A percentile compares a stretch with the other conserved stretches of the same genome.
These are phyloP conservation scores for Myripristis murdjan DNA, from an alignment of 2,797 vertebrate genomes.

Conservation along the genomic window DNA sequence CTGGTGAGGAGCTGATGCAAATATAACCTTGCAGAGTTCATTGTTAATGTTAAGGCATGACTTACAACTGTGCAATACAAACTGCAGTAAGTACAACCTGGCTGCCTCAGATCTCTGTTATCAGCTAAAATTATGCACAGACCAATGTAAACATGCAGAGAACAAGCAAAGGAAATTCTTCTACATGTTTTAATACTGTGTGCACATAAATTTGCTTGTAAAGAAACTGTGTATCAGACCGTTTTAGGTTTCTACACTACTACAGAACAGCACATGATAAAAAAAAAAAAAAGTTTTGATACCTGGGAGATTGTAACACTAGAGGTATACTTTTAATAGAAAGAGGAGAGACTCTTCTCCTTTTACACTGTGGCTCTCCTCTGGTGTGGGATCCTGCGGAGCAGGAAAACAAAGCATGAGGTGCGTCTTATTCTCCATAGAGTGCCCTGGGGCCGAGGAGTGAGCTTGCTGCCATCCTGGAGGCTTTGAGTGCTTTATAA, in stretches of 20 bases:
- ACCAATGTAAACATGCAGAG: slow-evolving; percentile 51
- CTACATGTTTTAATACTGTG: slow-evolving; percentile 45
- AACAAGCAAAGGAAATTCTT: slow-evolving; percentile 48
- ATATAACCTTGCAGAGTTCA: neutral
- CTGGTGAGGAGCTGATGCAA: neutral
- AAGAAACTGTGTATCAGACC: neutral
- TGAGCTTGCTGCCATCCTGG: slow-evolving; percentile 87
- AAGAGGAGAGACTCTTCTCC: slow-evolving; percentile 40
- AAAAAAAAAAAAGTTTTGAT: slow-evolving; percentile 18
- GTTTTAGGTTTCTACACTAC: slow-evolving; percentile 10
- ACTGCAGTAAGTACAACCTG: slow-evolving; percentile 26
- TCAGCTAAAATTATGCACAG: slow-evolving; percentile 59
- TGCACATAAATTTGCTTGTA: slow-evolving; percentile 11
- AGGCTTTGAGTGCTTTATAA: slow-evolving; percentile 88
- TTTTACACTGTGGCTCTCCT: slow-evolving; percentile 52
- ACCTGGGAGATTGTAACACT: slow-evolving; percentile 40
- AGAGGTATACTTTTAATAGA: slow-evolving; percentile 53
- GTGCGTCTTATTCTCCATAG: slow-evolving; percentile 80
- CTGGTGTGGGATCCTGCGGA: slow-evolving; percentile 70
- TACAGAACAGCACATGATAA: slow-evolving; percentile 19
- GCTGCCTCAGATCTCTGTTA: slow-evolving; percentile 42
- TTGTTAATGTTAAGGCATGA: slow-evolving; percentile 45
- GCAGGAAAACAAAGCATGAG: slow-evolving; percentile 83
- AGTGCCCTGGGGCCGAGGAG: slow-evolving; percentile 80
- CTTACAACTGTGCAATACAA: slow-evolving; percentile 40